Evolutionary conservation across 2,113 vertebrate species (phyloP).

Genomic region (Vimba vimba): DNA sequence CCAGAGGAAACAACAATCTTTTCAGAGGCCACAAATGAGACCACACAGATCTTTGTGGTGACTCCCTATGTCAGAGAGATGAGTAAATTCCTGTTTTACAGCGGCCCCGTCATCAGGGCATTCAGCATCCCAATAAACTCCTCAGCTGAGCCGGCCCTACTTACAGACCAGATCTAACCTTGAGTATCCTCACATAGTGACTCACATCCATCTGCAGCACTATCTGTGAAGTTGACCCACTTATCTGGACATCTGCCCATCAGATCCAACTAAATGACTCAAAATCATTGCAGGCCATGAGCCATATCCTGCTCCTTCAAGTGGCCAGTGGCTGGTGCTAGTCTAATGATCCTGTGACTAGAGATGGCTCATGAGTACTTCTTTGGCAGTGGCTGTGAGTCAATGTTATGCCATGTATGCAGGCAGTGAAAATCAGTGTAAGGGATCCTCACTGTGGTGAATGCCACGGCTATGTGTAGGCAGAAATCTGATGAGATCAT

Average conservation of each 20-base stretch:
- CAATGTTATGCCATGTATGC: constrained; percentile 45
- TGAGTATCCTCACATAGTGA: not conserved
- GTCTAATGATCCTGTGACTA: not conserved
- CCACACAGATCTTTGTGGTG: constrained; percentile 38
- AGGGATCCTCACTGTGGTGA: constrained; percentile 58
- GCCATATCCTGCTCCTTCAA: constrained; percentile 15
- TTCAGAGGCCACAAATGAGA: constrained; percentile 27
- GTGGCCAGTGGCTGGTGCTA: not conserved
- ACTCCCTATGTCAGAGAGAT: constrained; percentile 30
- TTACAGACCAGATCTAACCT: constrained; percentile 13
- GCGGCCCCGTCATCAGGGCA: not conserved
- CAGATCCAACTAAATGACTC: constrained; percentile 55
- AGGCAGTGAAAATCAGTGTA: constrained; percentile 56
- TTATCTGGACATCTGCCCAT: constrained; percentile 46
- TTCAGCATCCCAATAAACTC: constrained; percentile 12
- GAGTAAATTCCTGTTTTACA: constrained; percentile 27
- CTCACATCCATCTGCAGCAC: constrained; percentile 55
- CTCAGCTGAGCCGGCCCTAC: not conserved
- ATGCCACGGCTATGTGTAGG: constrained; percentile 41
- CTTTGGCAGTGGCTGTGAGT: constrained; percentile 56
- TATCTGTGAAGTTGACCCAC: constrained; percentile 44
- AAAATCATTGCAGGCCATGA: constrained; percentile 28
- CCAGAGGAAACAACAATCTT: constrained; percentile 38
- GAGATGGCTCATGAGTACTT: constrained; percentile 43
- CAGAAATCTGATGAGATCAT: constrained; percentile 60